A percentile compares a stretch with the other conserved stretches of the same genome.
phyloP scores from a whole-genome alignment of 2,113 vertebrate species.

The Lota lota region DNA sequence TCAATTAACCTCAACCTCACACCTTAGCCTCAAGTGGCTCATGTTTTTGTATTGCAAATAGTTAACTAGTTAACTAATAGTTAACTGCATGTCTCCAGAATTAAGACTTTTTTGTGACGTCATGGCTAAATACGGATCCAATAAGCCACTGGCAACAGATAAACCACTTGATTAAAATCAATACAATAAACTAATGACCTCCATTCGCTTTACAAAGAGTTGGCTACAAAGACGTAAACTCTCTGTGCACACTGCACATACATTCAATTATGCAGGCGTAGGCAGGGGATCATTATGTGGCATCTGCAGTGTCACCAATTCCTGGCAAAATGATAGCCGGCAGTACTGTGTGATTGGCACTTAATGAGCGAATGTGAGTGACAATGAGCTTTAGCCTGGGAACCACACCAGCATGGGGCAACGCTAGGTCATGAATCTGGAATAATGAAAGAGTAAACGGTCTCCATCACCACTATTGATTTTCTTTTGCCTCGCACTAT shows the following conservation, averaged over 20 bases:
- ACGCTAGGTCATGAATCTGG: constrained; percentile 66
- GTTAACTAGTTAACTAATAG: too few relatives aligned
- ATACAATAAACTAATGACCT: too few relatives aligned
- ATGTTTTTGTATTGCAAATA: too few relatives aligned
- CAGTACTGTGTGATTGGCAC: constrained; percentile 69
- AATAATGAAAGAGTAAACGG: constrained; percentile 70
- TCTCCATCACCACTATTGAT: constrained; percentile 66
- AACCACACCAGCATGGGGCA: constrained; percentile 54
- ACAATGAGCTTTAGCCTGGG: constrained; percentile 65
- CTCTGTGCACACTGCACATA: constrained; percentile 44
- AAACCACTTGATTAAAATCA: too few relatives aligned
- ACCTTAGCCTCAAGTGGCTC: too few relatives aligned
- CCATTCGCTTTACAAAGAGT: constrained; percentile 21
- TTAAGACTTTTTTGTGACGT: too few relatives aligned
- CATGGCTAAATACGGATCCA: too few relatives aligned
- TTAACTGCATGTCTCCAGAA: too few relatives aligned
- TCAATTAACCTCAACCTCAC: too few relatives aligned
- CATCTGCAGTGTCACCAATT: constrained; percentile 62
- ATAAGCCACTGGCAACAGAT: too few relatives aligned
- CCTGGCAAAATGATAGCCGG: constrained; percentile 63
- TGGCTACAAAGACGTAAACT: constrained; percentile 55
- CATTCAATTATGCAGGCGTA: constrained; percentile 54
- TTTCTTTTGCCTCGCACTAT: constrained; percentile 42
- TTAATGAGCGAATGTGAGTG: constrained; percentile 74
- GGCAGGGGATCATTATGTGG: constrained; percentile 57